A percentile compares a stretch with the other conserved stretches of the same genome.
These are phyloP conservation scores for Coptotermes formosanus DNA, from an alignment of 1,140 invertebrate species.

Conservation along the genomic window DNA sequence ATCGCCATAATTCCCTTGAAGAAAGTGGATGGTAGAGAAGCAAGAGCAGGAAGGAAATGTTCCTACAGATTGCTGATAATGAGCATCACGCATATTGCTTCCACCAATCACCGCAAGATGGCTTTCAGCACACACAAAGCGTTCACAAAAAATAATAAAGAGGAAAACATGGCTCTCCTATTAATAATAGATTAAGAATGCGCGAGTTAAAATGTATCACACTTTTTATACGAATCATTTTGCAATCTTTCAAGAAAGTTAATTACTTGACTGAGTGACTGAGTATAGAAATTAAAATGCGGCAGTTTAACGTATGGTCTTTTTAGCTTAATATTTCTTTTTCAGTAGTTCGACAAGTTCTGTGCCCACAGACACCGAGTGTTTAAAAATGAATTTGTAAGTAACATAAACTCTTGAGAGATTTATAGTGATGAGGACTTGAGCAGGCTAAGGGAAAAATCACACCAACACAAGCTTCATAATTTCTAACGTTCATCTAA, in stretches of 20 bases:
- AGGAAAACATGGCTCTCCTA: constrained; percentile 10
- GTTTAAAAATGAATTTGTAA: no score
- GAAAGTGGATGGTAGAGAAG: neutral
- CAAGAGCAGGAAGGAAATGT: constrained; percentile 20
- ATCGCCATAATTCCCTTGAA: constrained; percentile 26
- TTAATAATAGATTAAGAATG: constrained; percentile 25
- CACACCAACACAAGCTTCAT: no score
- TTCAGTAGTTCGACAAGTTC: no score
- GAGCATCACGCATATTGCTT: constrained; percentile 25
- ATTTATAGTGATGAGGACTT: no score
- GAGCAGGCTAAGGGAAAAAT: no score
- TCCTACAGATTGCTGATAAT: constrained; percentile 27
- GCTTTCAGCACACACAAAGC: neutral
- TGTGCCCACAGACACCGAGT: no score
- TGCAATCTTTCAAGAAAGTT: neutral
- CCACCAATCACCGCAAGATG: constrained; percentile 26
- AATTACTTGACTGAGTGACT: constrained; percentile 9
- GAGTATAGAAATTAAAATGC: neutral
- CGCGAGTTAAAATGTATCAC: neutral
- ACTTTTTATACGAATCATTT: constrained; percentile 3
- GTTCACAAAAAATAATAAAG: constrained; percentile 17
- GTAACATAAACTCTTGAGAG: no score
- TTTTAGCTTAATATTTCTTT: neutral
- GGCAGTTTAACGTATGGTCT: neutral
- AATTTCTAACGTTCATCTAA: no score